phyloP scores from a whole-genome alignment of 2,888 invertebrate species.

The Antheraea assamensis region DNA sequence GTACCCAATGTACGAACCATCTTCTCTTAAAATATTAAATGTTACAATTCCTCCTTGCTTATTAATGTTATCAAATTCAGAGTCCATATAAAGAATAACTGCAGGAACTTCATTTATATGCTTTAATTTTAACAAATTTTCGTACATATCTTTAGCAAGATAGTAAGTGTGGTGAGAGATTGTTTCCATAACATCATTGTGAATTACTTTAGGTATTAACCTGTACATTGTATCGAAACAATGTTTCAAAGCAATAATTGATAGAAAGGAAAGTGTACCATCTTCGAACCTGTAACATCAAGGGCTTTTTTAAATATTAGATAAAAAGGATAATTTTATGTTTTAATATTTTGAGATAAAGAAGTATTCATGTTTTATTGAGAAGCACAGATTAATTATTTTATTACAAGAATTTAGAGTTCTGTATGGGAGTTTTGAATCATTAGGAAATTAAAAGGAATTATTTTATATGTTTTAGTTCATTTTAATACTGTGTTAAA shows the following conservation, averaged over 20 bases:
- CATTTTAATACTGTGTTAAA: no score
- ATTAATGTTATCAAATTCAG: constrained; percentile 82
- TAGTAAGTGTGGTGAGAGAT: constrained; percentile 89
- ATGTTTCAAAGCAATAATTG: constrained; percentile 90
- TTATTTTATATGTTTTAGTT: no score
- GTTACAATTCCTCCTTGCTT: constrained; percentile 93
- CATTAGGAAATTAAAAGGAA: no score
- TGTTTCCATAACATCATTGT: constrained; percentile 79
- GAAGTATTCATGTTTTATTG: not conserved
- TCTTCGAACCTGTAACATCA: constrained; percentile 91
- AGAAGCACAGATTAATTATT: no score
- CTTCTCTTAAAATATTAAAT: constrained; percentile 91
- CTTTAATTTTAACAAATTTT: constrained; percentile 82
- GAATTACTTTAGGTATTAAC: constrained; percentile 80
- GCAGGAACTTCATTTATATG: constrained; percentile 89
- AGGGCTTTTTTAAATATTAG: not conserved
- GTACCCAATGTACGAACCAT: constrained; percentile 93
- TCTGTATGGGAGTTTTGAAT: no score
- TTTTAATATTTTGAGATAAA: not conserved
- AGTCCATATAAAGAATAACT: constrained; percentile 88
- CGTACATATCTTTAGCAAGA: constrained; percentile 88
- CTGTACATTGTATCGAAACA: constrained; percentile 89
- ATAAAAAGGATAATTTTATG: not conserved
- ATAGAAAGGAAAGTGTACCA: constrained; percentile 94
- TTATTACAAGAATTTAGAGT: no score